Base-by-base conservation (phyloP, 2,888 invertebrate species). In the Empis stercorea region DNA sequence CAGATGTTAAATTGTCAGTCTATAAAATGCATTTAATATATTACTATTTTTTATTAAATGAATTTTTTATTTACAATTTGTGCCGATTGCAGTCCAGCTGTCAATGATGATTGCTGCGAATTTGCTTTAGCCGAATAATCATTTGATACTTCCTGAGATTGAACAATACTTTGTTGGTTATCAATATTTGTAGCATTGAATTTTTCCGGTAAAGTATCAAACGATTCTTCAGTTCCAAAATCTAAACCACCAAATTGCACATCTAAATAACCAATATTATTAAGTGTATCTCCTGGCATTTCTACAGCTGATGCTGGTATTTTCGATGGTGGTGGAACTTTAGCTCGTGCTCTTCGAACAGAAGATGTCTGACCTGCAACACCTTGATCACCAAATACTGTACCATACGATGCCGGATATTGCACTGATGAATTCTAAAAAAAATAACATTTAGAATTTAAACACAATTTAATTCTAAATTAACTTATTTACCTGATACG, bases 251-350 rank as follows among this genome's bases (percentile, higher is more conserved):
- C 93, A 70, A 95, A 95, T 72, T 94, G 93, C 54, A 95, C 91
- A 72, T 94, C 94, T 56, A 95, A 75, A 66, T 84, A 82, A 53
- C 76, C 78, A 54, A 81, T 79, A 54, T 79, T 80, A 50, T 79
- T 79, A 13, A 80, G 72, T 48, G 84, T 75, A 59, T 91, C 91
- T 52, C 88, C 93, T 1, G 95, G 95, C 95, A 95, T 95, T 72
- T 95, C 95, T 36, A 96, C 95, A 17, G 95, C 94, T 48, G 84
- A 84, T 45, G 88, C 78, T 38, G 94, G 95, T 61, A 96, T 96
- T 74, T 87, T 89, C 37, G 87, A 87, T 7, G 88, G 87, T 27
- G 88, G 88, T 17, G 88, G 88, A 49, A 87, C 78, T 54, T 87
- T 70, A 27, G 85, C 82, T 49, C 85, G 82, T 47, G 76, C 79